Base-by-base conservation (phyloP, 2,113 vertebrate genomes). In the Nerophis ophidion region DNA sequence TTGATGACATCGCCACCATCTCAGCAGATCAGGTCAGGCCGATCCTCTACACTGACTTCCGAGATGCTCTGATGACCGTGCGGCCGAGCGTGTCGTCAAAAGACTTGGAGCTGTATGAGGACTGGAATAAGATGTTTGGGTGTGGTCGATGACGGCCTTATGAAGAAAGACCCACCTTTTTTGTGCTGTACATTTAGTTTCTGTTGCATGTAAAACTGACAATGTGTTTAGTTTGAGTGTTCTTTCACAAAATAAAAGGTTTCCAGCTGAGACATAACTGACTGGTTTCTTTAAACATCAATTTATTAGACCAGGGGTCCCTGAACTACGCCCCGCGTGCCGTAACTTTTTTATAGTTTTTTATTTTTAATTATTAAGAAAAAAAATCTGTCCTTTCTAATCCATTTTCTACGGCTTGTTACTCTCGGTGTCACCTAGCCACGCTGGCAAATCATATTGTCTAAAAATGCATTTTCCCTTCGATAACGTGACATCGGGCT, bases 121-220 rank as follows among this genome's bases (percentile, higher is more conserved):
- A 91, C 9, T 98, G 97, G 97, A 96, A 99, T 77, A 89, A 89
- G 76, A 96, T 92, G 0, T 99, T 96, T 55, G 97, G 97, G 54
- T 95, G 95, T 19, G 93, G 97, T 6, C 91, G 91, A 68, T 98
- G 66, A 90, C 64, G 26, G n/a, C 8, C 15, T 50, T 36, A n/a
- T 67, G 1, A 46, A 45, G 34, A 55, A 19, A 36, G 38, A 40
- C 6, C 9, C 38, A 40, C 38, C 10, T 40, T 38, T 40, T 40
- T 40, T 55, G 16, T 11, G 35, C 38, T 55, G 5, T 5, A 26
- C 9, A 5, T 56, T 42, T 40, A 40, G 4, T 55, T 40, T 40
- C 53, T 55, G 36, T 16, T 17, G 10, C 40, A 40, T 4, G 5
- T 52, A 8, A 34, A 7, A 34, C 33, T 36, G 12, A 44, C 12